Percentiles rank a stretch among this genome's conserved stretches.
Conservation (phyloP, 2,113 vertebrate genomes). For the Anguilla rostrata region DNA sequence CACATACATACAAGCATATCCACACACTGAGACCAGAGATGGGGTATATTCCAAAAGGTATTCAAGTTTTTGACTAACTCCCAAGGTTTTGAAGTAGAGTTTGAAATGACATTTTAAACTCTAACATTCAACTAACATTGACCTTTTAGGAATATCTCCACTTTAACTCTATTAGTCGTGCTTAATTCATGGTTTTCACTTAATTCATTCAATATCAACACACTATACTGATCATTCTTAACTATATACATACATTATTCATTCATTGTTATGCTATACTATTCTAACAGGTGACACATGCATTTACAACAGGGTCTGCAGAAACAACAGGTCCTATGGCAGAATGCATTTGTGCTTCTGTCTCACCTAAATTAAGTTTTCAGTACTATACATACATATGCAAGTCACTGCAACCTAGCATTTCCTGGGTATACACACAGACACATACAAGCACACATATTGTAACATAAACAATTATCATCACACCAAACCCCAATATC, state of each 20-base stretch:
- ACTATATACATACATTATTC: background rate
- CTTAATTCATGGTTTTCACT: background rate
- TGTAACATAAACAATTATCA: background rate
- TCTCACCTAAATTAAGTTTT: background rate
- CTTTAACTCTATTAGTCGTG: background rate
- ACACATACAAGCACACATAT: background rate
- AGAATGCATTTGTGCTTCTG: background rate
- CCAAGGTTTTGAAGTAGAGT: background rate
- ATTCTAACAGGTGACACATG: background rate
- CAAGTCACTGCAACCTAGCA: no score
- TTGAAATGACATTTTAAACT: background rate
- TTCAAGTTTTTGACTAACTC: background rate
- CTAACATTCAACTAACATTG: no score
- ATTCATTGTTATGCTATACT: background rate
- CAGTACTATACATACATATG: background rate
- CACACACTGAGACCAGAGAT: background rate
- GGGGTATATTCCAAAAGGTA: background rate
- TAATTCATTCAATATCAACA: background rate
- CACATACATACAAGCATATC: constrained; percentile 7
- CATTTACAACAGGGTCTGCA: background rate
- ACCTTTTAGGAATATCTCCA: background rate
- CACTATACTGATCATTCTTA: background rate
- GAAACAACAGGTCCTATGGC: background rate
- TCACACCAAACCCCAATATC: background rate
- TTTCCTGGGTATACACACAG: no score